Evolutionary conservation across 2,113 vertebrate genomes (phyloP), one percentile per base, ranked within the genome.

Genomic region (Pipra filicauda): DNA sequence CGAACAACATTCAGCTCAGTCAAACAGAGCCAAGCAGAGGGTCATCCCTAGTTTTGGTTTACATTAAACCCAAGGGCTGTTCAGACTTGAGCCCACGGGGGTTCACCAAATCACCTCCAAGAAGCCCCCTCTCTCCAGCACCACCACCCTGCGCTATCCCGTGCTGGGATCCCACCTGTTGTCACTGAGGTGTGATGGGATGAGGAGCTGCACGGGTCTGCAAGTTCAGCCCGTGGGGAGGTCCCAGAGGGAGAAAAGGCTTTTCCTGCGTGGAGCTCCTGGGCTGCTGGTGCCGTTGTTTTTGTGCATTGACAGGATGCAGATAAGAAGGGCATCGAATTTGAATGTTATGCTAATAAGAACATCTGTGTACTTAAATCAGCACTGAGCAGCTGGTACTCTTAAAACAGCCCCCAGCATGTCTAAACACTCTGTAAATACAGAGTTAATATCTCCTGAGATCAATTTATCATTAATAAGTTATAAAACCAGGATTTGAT

Each of bases 391-490:
- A 97, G 91, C 95, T 97, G 97, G 88, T 27, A 88, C 78, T 79
- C 82, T 85, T 86, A 93, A 94, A 96, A 95, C 92, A 96, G 93
- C 95, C 95, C 72, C 91, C 83, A 88, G 94, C 93, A 74, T 62
- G 52, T 94, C 94, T 96, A 88, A 94, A 77, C 75, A 90, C 81
- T 95, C 90, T 93, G 95, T 96, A 96, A 97, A 97, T 95, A 97
- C 86, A 96, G 87, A 97, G 92, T 87, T 93, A 95, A 73, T 93
- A 95, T 93, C 97, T 96, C 96, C 82, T 11, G 95, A 95, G 95
- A 97, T 96, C 91, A 81, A 91, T 94, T 90, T 72, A 78, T 96
- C 95, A 95, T 95, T 97, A 97, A 94, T 93, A 97, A 89, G 51
- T 95, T 94, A 93, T 85, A 92, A 92, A 96, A 95, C 3, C 65